phyloP scores from a whole-genome alignment of 1,140 invertebrate species.

The Calliopsis andreniformis region DNA sequence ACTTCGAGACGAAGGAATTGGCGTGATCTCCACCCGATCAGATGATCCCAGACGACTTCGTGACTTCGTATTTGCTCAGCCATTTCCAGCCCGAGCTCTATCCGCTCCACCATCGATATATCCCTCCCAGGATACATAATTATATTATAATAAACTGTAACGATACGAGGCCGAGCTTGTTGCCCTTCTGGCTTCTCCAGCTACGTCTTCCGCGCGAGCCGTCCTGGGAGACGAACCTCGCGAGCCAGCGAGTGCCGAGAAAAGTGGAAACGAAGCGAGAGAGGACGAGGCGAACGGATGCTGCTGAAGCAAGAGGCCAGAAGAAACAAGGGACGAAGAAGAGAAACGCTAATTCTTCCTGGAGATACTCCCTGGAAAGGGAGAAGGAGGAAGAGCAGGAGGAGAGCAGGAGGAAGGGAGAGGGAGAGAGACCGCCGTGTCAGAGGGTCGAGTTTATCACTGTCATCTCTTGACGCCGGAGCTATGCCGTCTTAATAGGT shows the following conservation, averaged over 20 bases:
- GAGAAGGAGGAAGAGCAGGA: slow-evolving; percentile 39
- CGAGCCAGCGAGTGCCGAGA: neutral
- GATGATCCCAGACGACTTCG: slow-evolving; percentile 76
- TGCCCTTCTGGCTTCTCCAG: slow-evolving; percentile 53
- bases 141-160: slow-evolving; percentile 82
- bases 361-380: slow-evolving; percentile 52
- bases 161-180: slow-evolving; percentile 68
- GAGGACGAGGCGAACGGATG: slow-evolving; percentile 7
- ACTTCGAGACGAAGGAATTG: slow-evolving; percentile 65
- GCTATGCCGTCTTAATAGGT: slow-evolving; percentile 73
- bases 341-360: slow-evolving; percentile 68
- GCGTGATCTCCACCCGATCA: slow-evolving; percentile 65
- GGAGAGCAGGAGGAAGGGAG: too few relatives aligned
- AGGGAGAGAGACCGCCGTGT: slow-evolving; percentile 63
- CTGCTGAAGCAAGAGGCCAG: slow-evolving; percentile 34
- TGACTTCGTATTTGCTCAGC: slow-evolving; percentile 80
- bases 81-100: slow-evolving; percentile 66
- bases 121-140: slow-evolving; percentile 79
- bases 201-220: slow-evolving; percentile 27
- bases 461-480: slow-evolving; percentile 73
- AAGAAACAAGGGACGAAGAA: slow-evolving; percentile 39
- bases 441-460: slow-evolving; percentile 75
- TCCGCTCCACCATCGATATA: slow-evolving; percentile 68
- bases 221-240: neutral
- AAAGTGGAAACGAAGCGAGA: slow-evolving; percentile 18